Percentiles rank a stretch among this genome's conserved stretches.
These are phyloP conservation scores for Aleiodes leptofemur DNA, from an alignment of 2,888 invertebrate species.

Conservation along the genomic window DNA sequence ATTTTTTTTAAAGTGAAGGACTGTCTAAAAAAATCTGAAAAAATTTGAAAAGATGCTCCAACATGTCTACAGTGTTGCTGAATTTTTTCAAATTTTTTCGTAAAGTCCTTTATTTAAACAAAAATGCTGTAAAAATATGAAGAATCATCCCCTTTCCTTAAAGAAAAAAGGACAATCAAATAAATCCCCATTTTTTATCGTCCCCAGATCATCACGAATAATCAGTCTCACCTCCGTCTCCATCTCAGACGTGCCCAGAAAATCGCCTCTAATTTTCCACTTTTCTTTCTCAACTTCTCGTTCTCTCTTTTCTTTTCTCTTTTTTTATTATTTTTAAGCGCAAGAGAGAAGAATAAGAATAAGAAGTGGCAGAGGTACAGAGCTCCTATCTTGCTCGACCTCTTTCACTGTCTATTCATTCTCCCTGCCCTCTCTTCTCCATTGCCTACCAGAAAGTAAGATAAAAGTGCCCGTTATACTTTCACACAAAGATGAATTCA, in stretches of 20 bases:
- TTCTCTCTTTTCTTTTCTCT: background rate
- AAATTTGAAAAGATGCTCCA: no score
- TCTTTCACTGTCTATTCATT: conserved; percentile 39
- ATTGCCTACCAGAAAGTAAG: conserved; percentile 30
- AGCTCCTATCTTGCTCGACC: conserved; percentile 34
- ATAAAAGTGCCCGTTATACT: conserved; percentile 49
- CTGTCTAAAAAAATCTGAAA: no score
- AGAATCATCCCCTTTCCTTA: no score
- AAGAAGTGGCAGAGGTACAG: background rate
- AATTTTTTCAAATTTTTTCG: no score
- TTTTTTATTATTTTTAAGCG: background rate
- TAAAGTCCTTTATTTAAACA: no score
- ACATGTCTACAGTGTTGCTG: no score
- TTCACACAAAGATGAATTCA: conserved; percentile 48
- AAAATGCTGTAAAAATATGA: no score
- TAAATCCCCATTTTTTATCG: no score
- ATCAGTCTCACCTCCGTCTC: conserved; percentile 26
- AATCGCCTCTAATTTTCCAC: conserved; percentile 43
- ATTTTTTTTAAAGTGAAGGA: no score
- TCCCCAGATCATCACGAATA: conserved; percentile 38
- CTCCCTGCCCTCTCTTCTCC: conserved; percentile 18
- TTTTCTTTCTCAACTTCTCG: conserved; percentile 15
- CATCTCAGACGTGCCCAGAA: conserved; percentile 20
- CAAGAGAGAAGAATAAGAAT: no score
- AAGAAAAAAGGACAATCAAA: no score